Evolutionary conservation across 2,113 vertebrate genomes (phyloP).

Genomic region (Zosterops borbonicus): DNA sequence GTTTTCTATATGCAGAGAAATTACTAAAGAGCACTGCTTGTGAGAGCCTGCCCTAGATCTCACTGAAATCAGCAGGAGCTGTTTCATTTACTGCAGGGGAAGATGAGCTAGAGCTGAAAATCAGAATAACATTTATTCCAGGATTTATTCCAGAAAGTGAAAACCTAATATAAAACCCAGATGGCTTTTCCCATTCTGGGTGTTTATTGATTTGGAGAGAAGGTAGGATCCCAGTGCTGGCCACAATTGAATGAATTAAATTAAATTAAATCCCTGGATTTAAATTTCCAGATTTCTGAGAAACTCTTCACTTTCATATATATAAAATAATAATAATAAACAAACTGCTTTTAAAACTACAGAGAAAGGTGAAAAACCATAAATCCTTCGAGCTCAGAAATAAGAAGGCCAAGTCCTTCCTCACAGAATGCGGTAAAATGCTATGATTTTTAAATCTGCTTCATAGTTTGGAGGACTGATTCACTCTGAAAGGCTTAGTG

Average conservation of each 20-base stretch:
- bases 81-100: background rate
- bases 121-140: background rate
- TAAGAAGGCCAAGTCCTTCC: background rate
- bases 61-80: background rate
- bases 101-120: background rate
- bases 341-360: background rate
- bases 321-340: background rate
- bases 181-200: background rate
- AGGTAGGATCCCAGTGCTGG: background rate
- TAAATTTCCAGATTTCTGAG: background rate
- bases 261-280: background rate
- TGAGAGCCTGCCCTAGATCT: background rate
- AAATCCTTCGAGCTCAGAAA: background rate
- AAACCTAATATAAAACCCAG: background rate
- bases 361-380: background rate
- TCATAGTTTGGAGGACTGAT: background rate
- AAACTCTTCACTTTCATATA: background rate
- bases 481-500: background rate
- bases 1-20: background rate
- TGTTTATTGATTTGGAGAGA: background rate
- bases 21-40: background rate
- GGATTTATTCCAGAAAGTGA: slow-evolving; percentile 13
- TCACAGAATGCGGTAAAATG: background rate
- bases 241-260: background rate
- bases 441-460: background rate